A percentile compares a stretch with the other conserved stretches of the same genome.
Evolutionary conservation across 1,140 invertebrate genomes (phyloP).

Genomic region (Cecropterus lyciades): DNA sequence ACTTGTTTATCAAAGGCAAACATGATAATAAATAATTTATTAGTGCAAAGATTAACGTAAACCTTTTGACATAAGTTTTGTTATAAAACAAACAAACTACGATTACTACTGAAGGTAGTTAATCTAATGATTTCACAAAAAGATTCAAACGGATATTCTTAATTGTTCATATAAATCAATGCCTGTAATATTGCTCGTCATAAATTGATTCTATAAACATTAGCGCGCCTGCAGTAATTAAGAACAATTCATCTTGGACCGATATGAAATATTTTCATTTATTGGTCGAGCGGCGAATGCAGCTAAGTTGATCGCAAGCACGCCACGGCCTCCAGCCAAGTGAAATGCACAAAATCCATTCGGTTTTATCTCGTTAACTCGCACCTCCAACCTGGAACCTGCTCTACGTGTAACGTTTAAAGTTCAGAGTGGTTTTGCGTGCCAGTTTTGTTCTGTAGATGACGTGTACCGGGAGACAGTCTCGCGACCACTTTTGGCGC

Average conservation of each 20-base stretch:
- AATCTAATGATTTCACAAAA: not conserved
- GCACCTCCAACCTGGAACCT: constrained; percentile 29
- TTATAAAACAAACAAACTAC: too few relatives aligned
- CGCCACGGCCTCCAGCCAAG: constrained; percentile 64
- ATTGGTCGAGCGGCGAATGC: constrained; percentile 51
- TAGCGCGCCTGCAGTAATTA: constrained; percentile 11
- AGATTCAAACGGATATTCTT: not conserved
- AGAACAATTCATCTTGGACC: constrained; percentile 24
- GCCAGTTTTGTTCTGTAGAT: constrained; percentile 58
- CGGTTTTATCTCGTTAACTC: constrained; percentile 76
- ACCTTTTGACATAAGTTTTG: too few relatives aligned
- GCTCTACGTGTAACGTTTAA: constrained; percentile 34
- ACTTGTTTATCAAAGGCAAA: too few relatives aligned
- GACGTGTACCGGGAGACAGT: constrained; percentile 54
- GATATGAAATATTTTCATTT: constrained; percentile 64
- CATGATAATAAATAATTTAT: too few relatives aligned
- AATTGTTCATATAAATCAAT: not conserved
- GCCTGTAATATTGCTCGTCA: not conserved
- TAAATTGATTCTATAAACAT: constrained; percentile 4
- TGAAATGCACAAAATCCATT: constrained; percentile 82
- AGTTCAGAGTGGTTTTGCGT: constrained; percentile 41
- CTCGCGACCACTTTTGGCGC: constrained; percentile 52
- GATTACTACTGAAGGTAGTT: too few relatives aligned
- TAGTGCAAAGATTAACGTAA: too few relatives aligned
- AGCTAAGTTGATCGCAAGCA: constrained; percentile 55